Percentiles rank a stretch among this genome's conserved stretches.
phyloP scores from a whole-genome alignment of 2,113 vertebrate species.

The Calidris pygmaea region DNA sequence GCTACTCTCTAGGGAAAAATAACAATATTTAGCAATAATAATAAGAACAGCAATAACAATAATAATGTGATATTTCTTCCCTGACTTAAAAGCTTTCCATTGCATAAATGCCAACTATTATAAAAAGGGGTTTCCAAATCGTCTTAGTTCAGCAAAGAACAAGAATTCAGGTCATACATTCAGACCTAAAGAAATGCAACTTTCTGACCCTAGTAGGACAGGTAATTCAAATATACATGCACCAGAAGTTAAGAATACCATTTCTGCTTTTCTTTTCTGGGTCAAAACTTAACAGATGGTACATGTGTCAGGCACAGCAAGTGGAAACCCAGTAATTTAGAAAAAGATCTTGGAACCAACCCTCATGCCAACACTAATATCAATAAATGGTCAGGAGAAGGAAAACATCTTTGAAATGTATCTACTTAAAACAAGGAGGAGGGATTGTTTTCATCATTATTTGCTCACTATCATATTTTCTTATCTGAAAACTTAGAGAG shows the following conservation, averaged over 20 bases:
- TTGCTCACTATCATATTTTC: not conserved
- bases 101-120: not conserved
- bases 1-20: conserved; percentile 81
- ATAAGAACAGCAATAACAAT: no score
- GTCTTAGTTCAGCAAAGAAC: not conserved
- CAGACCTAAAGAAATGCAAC: not conserved
- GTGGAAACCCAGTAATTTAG: not conserved
- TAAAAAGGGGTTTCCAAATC: not conserved
- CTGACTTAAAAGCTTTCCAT: not conserved
- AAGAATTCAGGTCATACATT: not conserved
- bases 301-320: not conserved
- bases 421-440: not conserved
- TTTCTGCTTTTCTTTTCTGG: not conserved
- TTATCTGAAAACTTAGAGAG: not conserved
- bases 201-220: not conserved
- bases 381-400: not conserved
- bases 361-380: not conserved
- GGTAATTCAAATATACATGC: not conserved
- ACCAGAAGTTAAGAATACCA: not conserved
- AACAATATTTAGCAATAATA: not conserved
- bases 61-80: not conserved
- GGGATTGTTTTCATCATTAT: not conserved
- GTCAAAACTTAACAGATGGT: not conserved
- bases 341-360: not conserved
- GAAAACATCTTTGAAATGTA: not conserved